Percentiles rank a stretch among this genome's conserved stretches.
These are phyloP conservation scores for Meandrina meandrites DNA, from an alignment of 92 coral and sea anemone genomes.

Conservation along the genomic window DNA sequence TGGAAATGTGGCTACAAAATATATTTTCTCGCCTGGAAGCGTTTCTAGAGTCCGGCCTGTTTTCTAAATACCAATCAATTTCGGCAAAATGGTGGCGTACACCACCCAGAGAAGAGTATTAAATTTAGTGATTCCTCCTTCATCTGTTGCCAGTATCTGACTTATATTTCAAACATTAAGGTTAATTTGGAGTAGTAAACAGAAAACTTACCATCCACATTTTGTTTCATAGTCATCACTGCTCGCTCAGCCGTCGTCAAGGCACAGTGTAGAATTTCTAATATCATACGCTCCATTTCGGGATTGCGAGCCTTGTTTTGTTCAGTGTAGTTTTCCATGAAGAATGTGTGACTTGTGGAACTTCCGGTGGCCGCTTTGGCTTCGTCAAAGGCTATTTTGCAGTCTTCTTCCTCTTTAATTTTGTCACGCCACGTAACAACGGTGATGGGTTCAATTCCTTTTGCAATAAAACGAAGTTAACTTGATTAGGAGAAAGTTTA, in stretches of 20 bases:
- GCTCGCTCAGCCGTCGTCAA: constrained; percentile 50
- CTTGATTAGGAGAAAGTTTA: too few species aligned
- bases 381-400: constrained; percentile 34
- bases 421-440: constrained; percentile 66
- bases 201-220: too few species aligned
- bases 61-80: too few species aligned
- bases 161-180: too few species aligned
- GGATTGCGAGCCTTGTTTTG: constrained; percentile 35
- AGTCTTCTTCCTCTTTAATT: constrained; percentile 27
- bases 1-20: too few species aligned
- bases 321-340: constrained; percentile 67
- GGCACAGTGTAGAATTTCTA: constrained; percentile 53
- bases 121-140: too few species aligned
- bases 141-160: too few species aligned
- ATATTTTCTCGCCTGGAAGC: too few species aligned
- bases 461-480: background rate
- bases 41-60: too few species aligned
- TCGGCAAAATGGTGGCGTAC: too few species aligned
- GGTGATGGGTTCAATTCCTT: constrained; percentile 68
- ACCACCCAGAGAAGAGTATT: too few species aligned
- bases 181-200: too few species aligned
- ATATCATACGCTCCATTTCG: constrained; percentile 53
- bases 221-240: constrained; percentile 44
- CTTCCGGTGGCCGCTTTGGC: constrained; percentile 80
- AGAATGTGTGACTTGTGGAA: constrained; percentile 56